phyloP scores from a whole-genome alignment of 2,888 invertebrate genomes.

The Hanleya hanleyi region DNA sequence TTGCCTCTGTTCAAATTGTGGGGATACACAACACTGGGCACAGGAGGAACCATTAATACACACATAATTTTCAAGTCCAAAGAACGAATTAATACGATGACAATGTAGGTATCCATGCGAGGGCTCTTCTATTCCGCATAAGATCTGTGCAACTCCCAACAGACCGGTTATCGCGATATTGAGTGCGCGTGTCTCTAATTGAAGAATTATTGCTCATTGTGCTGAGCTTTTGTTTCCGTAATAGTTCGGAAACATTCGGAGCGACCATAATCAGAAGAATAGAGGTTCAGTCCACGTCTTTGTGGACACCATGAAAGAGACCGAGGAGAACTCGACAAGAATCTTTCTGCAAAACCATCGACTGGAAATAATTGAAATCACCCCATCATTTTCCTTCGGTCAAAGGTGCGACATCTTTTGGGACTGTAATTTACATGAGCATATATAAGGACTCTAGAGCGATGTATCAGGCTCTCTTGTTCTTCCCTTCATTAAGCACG shows the following conservation, averaged over 20 bases:
- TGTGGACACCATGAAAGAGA: too few relatives aligned
- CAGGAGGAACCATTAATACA: background rate
- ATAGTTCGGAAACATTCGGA: background rate
- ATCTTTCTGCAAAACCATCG: background rate
- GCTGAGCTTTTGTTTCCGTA: background rate
- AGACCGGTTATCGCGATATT: background rate
- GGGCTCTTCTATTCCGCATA: background rate
- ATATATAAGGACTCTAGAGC: too few relatives aligned
- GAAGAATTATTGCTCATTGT: background rate
- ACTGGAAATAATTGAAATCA: constrained; percentile 1
- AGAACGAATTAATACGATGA: background rate
- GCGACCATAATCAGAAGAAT: background rate
- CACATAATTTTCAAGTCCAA: background rate
- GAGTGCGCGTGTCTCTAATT: background rate
- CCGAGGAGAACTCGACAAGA: background rate
- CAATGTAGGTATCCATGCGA: constrained; percentile 7
- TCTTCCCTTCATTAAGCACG: background rate
- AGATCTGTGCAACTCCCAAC: background rate
- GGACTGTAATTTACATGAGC: constrained; percentile 1
- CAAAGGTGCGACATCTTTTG: background rate
- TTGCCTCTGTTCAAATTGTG: too few relatives aligned
- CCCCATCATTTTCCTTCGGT: background rate
- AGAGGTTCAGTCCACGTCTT: background rate
- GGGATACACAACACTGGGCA: too few relatives aligned
- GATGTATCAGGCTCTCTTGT: too few relatives aligned